Conservation (phyloP, 2,888 invertebrate species). For the Xestobium rufovillosum region DNA sequence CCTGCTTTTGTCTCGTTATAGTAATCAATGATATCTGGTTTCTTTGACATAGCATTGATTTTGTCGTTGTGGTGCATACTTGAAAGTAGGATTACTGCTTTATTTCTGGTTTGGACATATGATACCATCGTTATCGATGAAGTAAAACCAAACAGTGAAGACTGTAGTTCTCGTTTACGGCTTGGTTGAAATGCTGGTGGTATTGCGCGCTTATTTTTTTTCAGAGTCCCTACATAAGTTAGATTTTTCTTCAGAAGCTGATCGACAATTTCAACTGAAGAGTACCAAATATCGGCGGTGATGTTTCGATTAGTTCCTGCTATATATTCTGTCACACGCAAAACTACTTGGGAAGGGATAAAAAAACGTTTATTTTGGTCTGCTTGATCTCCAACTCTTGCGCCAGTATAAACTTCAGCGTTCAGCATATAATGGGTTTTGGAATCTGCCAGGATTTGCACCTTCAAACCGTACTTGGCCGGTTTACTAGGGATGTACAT, state of each 20-base stretch:
- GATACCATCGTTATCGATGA: constrained; percentile 13
- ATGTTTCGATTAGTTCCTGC: constrained; percentile 23
- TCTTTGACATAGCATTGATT: constrained; percentile 15
- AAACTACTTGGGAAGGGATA: constrained; percentile 22
- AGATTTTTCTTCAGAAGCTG: constrained; percentile 18
- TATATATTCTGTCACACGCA: constrained; percentile 18
- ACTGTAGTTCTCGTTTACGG: constrained; percentile 5
- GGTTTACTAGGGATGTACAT: constrained; percentile 24
- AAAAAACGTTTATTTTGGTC: too few species aligned
- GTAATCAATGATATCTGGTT: constrained; percentile 23
- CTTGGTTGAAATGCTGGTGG: constrained; percentile 12
- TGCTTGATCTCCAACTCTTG: constrained; percentile 4
- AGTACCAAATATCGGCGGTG: constrained; percentile 28
- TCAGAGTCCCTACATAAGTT: constrained; percentile 24
- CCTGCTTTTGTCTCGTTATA: constrained; percentile 25
- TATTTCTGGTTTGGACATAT: constrained; percentile 20
- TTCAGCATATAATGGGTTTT: constrained; percentile 14
- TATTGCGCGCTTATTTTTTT: constrained; percentile 21
- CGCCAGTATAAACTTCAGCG: constrained; percentile 11
- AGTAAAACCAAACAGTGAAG: too few species aligned
- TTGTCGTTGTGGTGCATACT: constrained; percentile 21
- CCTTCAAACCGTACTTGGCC: constrained; percentile 19
- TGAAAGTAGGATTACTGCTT: constrained; percentile 21
- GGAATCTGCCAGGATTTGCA: constrained; percentile 17
- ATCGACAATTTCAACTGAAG: constrained; percentile 20